These are phyloP conservation scores for Hyposmocoma kahamanoa DNA, from an alignment of 1,140 invertebrate species.

Conservation along the genomic window DNA sequence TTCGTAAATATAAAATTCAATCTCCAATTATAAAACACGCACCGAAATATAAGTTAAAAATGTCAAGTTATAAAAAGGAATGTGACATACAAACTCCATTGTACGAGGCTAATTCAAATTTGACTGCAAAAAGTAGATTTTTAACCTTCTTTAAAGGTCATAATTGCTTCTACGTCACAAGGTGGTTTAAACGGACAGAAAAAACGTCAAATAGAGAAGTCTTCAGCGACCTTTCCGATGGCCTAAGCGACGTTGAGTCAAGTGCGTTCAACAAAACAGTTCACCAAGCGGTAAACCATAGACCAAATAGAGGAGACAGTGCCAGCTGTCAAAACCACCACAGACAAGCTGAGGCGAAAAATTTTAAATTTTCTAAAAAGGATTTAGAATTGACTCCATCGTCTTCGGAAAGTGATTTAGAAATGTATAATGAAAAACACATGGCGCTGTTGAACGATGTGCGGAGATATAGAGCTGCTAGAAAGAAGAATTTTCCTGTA, in stretches of 20 bases:
- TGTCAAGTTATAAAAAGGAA: conserved; percentile 29
- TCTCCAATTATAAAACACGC: conserved; percentile 1
- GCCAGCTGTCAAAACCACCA: not conserved
- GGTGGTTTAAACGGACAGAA: conserved; percentile 6
- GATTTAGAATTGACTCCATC: conserved; percentile 49
- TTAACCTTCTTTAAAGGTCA: conserved; percentile 22
- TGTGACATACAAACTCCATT: conserved; percentile 25
- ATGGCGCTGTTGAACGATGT: conserved; percentile 38
- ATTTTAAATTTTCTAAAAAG: conserved; percentile 41
- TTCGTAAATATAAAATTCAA: conserved; percentile 26
- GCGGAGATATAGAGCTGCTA: conserved; percentile 37
- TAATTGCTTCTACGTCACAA: conserved; percentile 42
- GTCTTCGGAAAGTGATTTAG: conserved; percentile 48
- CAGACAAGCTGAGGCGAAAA: conserved; percentile 9
- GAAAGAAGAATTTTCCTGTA: conserved; percentile 42
- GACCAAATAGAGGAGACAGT: too few relatives aligned
- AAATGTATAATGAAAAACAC: conserved; percentile 24
- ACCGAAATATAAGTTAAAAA: conserved; percentile 24
- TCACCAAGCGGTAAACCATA: conserved; percentile 13
- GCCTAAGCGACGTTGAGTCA: conserved; percentile 23
- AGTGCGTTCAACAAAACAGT: conserved; percentile 17
- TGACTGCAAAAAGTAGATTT: conserved; percentile 29
- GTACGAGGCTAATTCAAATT: conserved; percentile 31
- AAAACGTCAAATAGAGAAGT: not conserved
- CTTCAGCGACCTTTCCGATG: conserved; percentile 25